phyloP scores from a whole-genome alignment of 92 coral and sea anemone genomes.

The Porites evermanni region DNA sequence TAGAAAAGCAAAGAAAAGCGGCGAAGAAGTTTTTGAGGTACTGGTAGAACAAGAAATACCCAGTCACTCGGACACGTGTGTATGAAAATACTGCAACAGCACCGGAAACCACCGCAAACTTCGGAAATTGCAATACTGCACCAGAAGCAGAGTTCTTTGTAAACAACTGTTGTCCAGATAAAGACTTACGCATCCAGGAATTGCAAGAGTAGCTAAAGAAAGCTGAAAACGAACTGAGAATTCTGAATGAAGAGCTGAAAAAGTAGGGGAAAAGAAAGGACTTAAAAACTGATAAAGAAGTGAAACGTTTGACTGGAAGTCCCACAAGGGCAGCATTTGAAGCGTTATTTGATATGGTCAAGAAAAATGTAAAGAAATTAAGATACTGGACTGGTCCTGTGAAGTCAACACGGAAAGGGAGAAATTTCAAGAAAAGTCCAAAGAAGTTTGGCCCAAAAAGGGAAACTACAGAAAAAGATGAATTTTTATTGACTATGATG shows the following conservation, averaged over 20 bases:
- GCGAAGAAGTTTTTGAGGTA: no score
- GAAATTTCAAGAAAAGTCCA: constrained; percentile 57
- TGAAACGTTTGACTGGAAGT: constrained; percentile 41
- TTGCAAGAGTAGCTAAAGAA: constrained; percentile 26
- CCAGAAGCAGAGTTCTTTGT: not conserved
- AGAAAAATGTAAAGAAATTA: constrained; percentile 40
- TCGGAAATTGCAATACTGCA: constrained; percentile 15
- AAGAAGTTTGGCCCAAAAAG: constrained; percentile 69
- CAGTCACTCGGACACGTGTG: no score
- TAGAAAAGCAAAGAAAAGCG: no score
- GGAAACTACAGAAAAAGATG: constrained; percentile 53
- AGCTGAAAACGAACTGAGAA: constrained; percentile 2
- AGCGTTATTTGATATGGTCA: constrained; percentile 56
- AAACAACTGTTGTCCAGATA: constrained; percentile 20
- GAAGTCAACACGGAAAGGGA: constrained; percentile 49
- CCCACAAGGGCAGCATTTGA: constrained; percentile 52
- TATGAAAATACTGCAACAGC: no score
- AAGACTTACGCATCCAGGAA: constrained; percentile 24
- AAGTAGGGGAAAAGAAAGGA: constrained; percentile 2
- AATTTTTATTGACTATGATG: constrained; percentile 65
- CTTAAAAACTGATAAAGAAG: constrained; percentile 45
- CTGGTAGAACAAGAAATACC: no score
- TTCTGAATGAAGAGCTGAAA: constrained; percentile 18
- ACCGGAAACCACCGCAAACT: not conserved
- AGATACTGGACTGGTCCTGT: constrained; percentile 57